Percentiles rank a stretch among this genome's conserved stretches.
phyloP scores from a whole-genome alignment of 2,113 vertebrate genomes.

The Vulpes ferrilata region DNA sequence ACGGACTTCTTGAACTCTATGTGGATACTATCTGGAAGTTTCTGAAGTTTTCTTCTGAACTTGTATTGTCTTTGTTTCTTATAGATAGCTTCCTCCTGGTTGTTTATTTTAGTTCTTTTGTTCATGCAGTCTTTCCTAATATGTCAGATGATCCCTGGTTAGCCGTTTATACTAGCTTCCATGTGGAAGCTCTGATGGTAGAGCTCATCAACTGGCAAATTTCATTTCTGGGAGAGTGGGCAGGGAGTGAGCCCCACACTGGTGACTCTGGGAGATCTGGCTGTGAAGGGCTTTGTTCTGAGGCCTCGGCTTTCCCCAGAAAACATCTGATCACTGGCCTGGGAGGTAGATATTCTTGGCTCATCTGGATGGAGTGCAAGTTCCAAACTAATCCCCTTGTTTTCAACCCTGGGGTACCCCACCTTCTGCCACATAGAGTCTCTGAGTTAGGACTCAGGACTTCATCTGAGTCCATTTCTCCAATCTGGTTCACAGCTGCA shows the following conservation, averaged over 20 bases:
- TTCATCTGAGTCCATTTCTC: background rate
- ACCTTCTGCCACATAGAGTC: background rate
- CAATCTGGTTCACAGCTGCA: background rate
- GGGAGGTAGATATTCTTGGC: background rate
- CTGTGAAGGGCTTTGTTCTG: background rate
- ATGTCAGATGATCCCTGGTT: background rate
- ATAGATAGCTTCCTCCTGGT: background rate
- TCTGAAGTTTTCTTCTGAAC: constrained; percentile 12
- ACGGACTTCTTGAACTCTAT: constrained; percentile 6
- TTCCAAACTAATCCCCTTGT: background rate
- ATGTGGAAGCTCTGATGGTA: background rate
- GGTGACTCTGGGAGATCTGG: background rate
- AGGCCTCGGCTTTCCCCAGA: constrained; percentile 8
- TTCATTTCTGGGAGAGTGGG: background rate
- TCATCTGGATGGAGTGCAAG: background rate
- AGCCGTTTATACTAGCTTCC: background rate
- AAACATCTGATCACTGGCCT: background rate
- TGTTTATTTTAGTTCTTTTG: constrained; percentile 15
- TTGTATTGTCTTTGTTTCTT: background rate
- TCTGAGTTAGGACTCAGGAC: background rate
- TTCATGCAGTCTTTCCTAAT: background rate
- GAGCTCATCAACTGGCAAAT: background rate
- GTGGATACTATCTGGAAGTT: background rate
- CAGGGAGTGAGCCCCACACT: background rate
- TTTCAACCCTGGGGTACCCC: background rate